A percentile compares a stretch with the other conserved stretches of the same genome.
Evolutionary conservation across 2,797 vertebrate species (phyloP).

Genomic region (Emys orbicularis): DNA sequence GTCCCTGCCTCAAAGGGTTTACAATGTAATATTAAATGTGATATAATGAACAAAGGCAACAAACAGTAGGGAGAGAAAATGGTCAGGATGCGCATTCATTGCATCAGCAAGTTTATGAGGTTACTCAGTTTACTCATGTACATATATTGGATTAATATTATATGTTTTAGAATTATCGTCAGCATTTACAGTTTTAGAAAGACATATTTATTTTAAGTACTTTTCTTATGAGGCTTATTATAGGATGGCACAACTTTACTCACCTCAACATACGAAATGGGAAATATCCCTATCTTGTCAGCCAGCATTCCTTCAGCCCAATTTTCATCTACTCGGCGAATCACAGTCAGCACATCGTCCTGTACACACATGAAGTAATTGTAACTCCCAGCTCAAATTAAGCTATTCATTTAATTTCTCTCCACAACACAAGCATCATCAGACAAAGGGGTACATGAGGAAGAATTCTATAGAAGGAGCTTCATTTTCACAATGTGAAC

Average conservation of each 20-base stretch:
- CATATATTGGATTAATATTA: not conserved
- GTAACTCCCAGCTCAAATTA: constrained; percentile 46
- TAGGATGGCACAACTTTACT: constrained; percentile 60
- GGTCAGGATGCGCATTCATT: constrained; percentile 27
- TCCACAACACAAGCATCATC: not conserved
- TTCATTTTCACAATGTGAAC: not conserved
- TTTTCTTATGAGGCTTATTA: not conserved
- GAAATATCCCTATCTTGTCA: constrained; percentile 99
- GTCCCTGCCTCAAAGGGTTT: not conserved
- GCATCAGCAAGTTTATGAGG: not conserved
- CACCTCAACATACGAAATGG: constrained; percentile 99
- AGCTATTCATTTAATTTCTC: constrained; percentile 26
- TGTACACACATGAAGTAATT: constrained; percentile 77
- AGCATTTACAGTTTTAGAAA: not conserved
- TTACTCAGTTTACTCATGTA: not conserved
- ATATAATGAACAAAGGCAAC: constrained; percentile 9
- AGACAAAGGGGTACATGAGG: not conserved
- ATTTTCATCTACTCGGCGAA: constrained; percentile 98
- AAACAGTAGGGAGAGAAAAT: not conserved
- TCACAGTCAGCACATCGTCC: constrained; percentile 98
- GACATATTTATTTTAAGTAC: not conserved
- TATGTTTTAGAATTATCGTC: not conserved
- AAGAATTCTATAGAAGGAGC: not conserved
- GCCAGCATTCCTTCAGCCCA: constrained; percentile 99
- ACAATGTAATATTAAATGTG: not conserved